Evolutionary conservation across 2,888 invertebrate species (phyloP), one percentile per base, ranked within the genome.

Genomic region (Oxyteleia sp.): DNA sequence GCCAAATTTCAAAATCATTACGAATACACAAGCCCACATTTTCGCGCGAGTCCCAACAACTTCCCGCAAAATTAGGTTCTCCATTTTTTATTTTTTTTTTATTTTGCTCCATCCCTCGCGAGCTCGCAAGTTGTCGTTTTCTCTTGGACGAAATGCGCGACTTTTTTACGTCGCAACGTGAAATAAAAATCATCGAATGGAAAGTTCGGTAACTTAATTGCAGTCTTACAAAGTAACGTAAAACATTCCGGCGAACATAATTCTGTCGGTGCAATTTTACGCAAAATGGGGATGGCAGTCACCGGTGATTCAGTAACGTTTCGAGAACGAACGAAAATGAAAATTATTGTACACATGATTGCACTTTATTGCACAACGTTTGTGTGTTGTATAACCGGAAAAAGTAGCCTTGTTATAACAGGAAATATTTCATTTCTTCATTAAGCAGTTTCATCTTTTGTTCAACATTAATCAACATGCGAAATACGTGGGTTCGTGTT

Each of bases 321-420:
- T n/a, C 10, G 18, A 15, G 29, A 61, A 61, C 69, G 61, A 69
- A 69, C 47, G 72, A 66, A 57, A 71, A 57, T 79, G 71, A 23
- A 51, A 72, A 80, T 72, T 49, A 66, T 72, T 57, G 11, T 49
- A 20, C n/a, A n/a, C n/a, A n/a, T n/a, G n/a, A n/a, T n/a, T n/a
- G n/a, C n/a, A n/a, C n/a, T n/a, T n/a, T n/a, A n/a, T n/a, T n/a
- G n/a, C n/a, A n/a, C n/a, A n/a, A n/a, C n/a, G n/a, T n/a, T n/a
- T n/a, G n/a, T n/a, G n/a, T n/a, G n/a, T n/a, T n/a, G n/a, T n/a
- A n/a, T n/a, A n/a, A n/a, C n/a, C n/a, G n/a, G n/a, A n/a, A n/a
- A n/a, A n/a, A n/a, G n/a, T n/a, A n/a, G n/a, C n/a, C n/a, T n/a
- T n/a, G n/a, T n/a, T n/a, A n/a, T n/a, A n/a, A n/a, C n/a, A n/a